These are phyloP conservation scores for Otolemur garnettii DNA, from an alignment of 2,113 vertebrate genomes.

Conservation along the genomic window DNA sequence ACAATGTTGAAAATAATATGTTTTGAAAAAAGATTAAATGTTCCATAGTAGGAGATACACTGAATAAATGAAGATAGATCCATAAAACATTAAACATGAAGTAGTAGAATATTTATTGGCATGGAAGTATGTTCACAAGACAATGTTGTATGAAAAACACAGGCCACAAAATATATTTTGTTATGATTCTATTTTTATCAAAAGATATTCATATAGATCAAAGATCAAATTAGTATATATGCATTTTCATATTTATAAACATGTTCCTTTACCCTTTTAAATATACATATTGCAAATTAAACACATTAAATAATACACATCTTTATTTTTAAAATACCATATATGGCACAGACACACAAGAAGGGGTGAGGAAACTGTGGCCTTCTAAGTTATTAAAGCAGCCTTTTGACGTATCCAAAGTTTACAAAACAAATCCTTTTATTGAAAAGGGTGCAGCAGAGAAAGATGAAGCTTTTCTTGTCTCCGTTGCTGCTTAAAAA, in stretches of 20 bases:
- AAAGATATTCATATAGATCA: neutral
- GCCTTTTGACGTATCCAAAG: too few relatives aligned
- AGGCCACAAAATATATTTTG: neutral
- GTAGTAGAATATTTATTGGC: neutral
- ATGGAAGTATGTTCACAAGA: neutral
- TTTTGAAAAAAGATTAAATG: slow-evolving; percentile 33
- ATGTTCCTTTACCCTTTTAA: neutral
- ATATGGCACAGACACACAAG: neutral
- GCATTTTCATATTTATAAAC: neutral
- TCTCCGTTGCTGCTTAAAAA: too few relatives aligned
- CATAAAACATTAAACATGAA: neutral
- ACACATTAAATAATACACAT: neutral
- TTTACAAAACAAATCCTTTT: too few relatives aligned
- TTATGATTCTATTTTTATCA: neutral
- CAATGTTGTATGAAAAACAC: neutral
- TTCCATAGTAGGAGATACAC: neutral
- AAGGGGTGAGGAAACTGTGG: too few relatives aligned
- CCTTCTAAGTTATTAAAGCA: too few relatives aligned
- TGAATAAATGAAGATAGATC: neutral
- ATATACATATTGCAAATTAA: neutral
- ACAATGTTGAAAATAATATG: neutral
- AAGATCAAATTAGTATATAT: neutral
- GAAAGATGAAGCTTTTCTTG: too few relatives aligned
- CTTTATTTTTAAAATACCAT: slow-evolving; percentile 25
- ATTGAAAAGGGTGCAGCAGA: too few relatives aligned